Conservation (phyloP, 2,888 invertebrate species). For the Cataglyphis rosenhaueri region DNA sequence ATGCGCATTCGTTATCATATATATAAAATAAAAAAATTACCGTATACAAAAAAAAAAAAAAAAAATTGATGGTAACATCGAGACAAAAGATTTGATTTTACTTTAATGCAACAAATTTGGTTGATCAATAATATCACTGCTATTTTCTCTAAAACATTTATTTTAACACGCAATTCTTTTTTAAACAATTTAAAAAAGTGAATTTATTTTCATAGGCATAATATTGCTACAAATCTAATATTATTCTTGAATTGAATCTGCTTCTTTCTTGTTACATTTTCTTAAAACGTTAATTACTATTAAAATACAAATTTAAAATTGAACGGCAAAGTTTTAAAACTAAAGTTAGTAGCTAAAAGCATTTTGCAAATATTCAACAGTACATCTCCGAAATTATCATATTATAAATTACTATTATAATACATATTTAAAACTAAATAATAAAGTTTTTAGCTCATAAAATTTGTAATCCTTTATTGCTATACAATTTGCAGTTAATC, state of each 20-base stretch:
- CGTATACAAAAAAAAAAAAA: conserved; percentile 35
- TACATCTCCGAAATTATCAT: neutral
- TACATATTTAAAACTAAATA: neutral
- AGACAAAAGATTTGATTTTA: conserved; percentile 22
- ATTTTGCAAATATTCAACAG: too few species aligned
- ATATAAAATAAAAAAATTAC: conserved; percentile 34
- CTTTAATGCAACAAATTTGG: conserved; percentile 13
- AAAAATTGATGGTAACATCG: neutral
- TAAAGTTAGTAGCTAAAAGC: too few species aligned
- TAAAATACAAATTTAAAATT: too few species aligned
- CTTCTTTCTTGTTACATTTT: too few species aligned
- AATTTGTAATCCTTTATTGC: neutral
- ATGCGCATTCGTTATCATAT: conserved; percentile 60
- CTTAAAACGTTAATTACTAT: too few species aligned
- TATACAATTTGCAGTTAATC: neutral
- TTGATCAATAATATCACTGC: conserved; percentile 28
- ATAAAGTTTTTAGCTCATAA: neutral
- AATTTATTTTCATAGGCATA: too few species aligned
- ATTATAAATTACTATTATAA: neutral
- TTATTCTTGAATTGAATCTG: too few species aligned
- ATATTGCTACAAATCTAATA: too few species aligned
- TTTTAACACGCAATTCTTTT: neutral
- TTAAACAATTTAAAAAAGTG: neutral
- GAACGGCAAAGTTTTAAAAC: too few species aligned
- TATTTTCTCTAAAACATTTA: conserved; percentile 3